These are phyloP conservation scores for Merops nubicus DNA, from an alignment of 2,113 vertebrate species.

Conservation along the genomic window DNA sequence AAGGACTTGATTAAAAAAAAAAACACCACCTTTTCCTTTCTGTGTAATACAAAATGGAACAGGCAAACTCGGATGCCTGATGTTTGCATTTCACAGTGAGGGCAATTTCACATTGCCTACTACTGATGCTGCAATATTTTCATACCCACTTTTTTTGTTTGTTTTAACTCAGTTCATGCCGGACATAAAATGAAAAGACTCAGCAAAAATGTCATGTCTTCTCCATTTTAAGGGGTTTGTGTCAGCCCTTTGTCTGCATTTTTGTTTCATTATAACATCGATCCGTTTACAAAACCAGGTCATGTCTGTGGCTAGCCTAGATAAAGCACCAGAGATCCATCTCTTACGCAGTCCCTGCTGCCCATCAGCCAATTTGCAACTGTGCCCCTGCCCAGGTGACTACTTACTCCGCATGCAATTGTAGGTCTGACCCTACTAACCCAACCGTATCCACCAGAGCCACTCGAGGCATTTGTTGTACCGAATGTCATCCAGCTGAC, in stretches of 20 bases:
- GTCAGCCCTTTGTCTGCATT: not conserved
- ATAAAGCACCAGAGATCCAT: not conserved
- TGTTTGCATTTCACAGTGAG: conserved; percentile 30
- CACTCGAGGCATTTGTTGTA: not conserved
- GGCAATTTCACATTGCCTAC: conserved; percentile 56
- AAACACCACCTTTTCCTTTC: not conserved
- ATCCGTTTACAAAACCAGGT: not conserved
- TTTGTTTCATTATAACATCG: not conserved
- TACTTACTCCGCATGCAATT: not conserved
- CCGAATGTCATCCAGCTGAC: not conserved
- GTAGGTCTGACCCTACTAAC: not conserved
- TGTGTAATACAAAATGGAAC: not conserved
- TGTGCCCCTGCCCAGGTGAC: not conserved
- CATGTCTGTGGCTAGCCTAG: not conserved
- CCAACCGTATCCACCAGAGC: not conserved
- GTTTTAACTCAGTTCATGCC: not conserved
- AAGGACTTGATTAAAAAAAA: not conserved
- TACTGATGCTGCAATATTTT: conserved; percentile 31
- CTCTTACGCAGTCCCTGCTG: not conserved
- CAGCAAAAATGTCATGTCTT: not conserved
- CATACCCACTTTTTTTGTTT: not conserved
- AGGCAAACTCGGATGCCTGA: not conserved
- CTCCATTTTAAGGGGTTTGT: not conserved
- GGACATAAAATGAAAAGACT: not conserved
- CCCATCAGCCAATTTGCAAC: not conserved